Evolutionary conservation across 1,140 invertebrate species (phyloP).

Genomic region (Periplaneta americana): DNA sequence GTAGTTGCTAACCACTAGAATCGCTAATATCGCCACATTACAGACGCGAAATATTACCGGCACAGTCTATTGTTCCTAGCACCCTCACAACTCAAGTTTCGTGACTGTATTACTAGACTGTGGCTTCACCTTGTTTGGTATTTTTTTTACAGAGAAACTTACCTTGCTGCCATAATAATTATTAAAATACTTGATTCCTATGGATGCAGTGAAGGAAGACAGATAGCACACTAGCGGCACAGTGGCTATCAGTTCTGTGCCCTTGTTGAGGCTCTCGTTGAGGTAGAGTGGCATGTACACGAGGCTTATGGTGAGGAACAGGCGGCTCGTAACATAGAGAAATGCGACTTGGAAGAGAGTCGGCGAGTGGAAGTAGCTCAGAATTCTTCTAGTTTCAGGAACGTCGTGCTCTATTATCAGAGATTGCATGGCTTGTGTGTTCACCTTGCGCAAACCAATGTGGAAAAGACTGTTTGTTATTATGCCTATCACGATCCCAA

Average conservation of each 20-base stretch:
- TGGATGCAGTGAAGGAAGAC: constrained; percentile 74
- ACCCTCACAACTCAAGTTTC: too few relatives aligned
- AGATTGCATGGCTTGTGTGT: background rate
- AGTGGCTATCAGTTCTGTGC: constrained; percentile 67
- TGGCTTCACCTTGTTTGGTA: too few relatives aligned
- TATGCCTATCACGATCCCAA: constrained; percentile 48
- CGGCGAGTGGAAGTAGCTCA: constrained; percentile 37
- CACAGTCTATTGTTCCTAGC: too few relatives aligned
- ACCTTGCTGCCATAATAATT: constrained; percentile 46
- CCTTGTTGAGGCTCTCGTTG: constrained; percentile 61
- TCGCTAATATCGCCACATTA: too few relatives aligned
- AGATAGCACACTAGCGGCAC: constrained; percentile 82
- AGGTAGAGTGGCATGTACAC: constrained; percentile 85
- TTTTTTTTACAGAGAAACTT: constrained; percentile 17
- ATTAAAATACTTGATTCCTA: constrained; percentile 66
- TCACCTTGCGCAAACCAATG: constrained; percentile 25
- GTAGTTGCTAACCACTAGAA: too few relatives aligned
- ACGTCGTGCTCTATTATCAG: background rate
- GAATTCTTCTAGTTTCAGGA: background rate
- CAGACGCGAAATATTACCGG: too few relatives aligned
- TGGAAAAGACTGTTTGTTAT: constrained; percentile 52
- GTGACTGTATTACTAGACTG: too few relatives aligned
- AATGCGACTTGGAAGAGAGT: constrained; percentile 38
- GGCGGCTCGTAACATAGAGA: constrained; percentile 73
- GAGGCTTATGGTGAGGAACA: constrained; percentile 78